phyloP scores from a whole-genome alignment of 2,888 invertebrate genomes.

The Euproctis similis region DNA sequence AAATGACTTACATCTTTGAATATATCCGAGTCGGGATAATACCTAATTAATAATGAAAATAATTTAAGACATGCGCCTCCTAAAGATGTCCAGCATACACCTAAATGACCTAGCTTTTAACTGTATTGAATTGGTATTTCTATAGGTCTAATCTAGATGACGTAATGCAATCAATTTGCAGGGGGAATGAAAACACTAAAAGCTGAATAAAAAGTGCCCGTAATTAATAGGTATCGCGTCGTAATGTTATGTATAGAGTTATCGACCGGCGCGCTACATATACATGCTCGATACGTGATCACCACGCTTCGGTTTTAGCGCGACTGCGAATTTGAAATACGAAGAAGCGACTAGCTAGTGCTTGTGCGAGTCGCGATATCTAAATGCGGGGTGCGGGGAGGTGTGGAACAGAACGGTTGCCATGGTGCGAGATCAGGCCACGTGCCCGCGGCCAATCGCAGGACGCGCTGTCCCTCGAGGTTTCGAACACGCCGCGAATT shows the following conservation, averaged over 20 bases:
- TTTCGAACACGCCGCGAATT: constrained; percentile 26
- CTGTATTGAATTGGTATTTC: too few species aligned
- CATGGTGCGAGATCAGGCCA: constrained; percentile 87
- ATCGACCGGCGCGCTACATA: constrained; percentile 39
- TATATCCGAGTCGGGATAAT: constrained; percentile 11
- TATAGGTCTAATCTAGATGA: constrained; percentile 2
- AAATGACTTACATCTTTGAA: constrained; percentile 12
- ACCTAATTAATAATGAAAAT: too few species aligned
- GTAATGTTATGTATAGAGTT: constrained; percentile 25
- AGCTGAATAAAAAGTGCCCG: constrained; percentile 10
- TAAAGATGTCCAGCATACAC: background rate
- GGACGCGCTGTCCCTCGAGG: constrained; percentile 22
- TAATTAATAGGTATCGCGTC: constrained; percentile 16
- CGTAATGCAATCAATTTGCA: constrained; percentile 3
- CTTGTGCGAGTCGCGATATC: constrained; percentile 36
- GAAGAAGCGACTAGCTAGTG: constrained; percentile 18
- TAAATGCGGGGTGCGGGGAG: constrained; percentile 25
- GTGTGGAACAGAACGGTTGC: constrained; percentile 56
- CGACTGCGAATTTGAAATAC: constrained; percentile 18
- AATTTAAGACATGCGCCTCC: background rate
- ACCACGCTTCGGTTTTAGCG: constrained; percentile 20
- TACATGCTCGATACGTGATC: constrained; percentile 16
- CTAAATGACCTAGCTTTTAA: background rate
- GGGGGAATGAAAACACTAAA: constrained; percentile 10
- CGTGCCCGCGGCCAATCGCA: constrained; percentile 80